Evolutionary conservation across 2,888 invertebrate genomes (phyloP).

Genomic region (Hemithea aestivaria): DNA sequence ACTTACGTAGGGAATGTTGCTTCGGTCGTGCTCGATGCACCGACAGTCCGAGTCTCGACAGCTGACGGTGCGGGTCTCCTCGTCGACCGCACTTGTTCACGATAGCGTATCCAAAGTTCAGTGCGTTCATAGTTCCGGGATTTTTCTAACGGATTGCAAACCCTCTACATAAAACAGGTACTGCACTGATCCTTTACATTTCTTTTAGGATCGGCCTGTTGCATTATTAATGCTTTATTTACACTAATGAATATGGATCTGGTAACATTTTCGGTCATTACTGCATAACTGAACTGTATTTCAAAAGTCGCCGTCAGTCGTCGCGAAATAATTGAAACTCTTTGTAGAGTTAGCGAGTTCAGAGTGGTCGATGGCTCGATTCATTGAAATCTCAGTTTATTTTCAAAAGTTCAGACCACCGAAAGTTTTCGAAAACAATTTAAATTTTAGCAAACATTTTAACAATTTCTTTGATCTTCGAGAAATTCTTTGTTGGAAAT

Average conservation of each 20-base stretch:
- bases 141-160: conserved; percentile 27
- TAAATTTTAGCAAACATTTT: conserved; percentile 4
- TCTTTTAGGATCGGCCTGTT: conserved; percentile 1
- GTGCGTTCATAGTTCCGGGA: conserved; percentile 35
- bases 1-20: conserved; percentile 22
- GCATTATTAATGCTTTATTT: conserved; percentile 10
- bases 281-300: no score
- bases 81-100: conserved; percentile 16
- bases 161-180: conserved; percentile 25
- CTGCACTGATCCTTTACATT: neutral
- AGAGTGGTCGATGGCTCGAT: neutral
- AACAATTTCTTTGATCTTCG: conserved; percentile 8
- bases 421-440: conserved; percentile 10
- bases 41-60: conserved; percentile 28
- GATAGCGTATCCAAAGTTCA: conserved; percentile 30
- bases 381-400: neutral
- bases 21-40: conserved; percentile 22
- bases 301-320: neutral
- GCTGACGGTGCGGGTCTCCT: conserved; percentile 16
- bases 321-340: conserved; percentile 2
- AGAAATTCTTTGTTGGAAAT: conserved; percentile 7
- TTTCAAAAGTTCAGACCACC: neutral
- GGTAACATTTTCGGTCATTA: no score
- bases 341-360: neutral
- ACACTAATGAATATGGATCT: neutral